Evolutionary conservation across 2,888 invertebrate species (phyloP).

Genomic region (Scaptodrosophila latifasciaeformis): DNA sequence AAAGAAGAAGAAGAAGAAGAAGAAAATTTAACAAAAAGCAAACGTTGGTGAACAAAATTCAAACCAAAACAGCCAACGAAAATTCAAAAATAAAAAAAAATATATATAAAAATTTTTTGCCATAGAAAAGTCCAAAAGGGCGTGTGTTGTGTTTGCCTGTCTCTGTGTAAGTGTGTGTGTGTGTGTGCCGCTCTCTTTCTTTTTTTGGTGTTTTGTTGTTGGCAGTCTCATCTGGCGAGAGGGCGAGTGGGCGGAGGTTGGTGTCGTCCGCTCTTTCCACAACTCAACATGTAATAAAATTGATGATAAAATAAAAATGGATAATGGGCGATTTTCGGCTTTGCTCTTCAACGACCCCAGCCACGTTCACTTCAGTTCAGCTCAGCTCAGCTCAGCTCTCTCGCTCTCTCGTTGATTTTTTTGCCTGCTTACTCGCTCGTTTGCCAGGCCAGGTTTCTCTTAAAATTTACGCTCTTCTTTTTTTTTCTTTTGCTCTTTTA

Average conservation of each 20-base stretch:
- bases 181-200: constrained; percentile 14
- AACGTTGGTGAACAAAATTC: too few relatives aligned
- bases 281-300: constrained; percentile 58
- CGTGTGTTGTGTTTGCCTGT: constrained; percentile 22
- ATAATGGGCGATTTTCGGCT: constrained; percentile 64
- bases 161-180: constrained; percentile 8
- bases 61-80: background rate
- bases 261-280: constrained; percentile 37
- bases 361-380: too few relatives aligned
- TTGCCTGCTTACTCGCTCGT: background rate
- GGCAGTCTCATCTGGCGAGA: too few relatives aligned
- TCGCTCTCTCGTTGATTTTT: background rate
- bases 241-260: constrained; percentile 14
- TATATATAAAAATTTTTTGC: too few relatives aligned
- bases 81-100: background rate
- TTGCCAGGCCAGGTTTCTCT: background rate
- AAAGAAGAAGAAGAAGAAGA: background rate
- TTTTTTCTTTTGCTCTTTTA: constrained; percentile 30
- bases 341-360: constrained; percentile 27
- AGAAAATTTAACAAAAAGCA: too few relatives aligned
- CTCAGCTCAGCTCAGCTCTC: background rate
- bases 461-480: constrained; percentile 5
- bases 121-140: constrained; percentile 25
- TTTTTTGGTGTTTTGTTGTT: constrained; percentile 39
- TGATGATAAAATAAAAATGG: constrained; percentile 70